These are phyloP conservation scores for Artibeus jamaicensis DNA, from an alignment of 2,797 vertebrate species.

Conservation along the genomic window DNA sequence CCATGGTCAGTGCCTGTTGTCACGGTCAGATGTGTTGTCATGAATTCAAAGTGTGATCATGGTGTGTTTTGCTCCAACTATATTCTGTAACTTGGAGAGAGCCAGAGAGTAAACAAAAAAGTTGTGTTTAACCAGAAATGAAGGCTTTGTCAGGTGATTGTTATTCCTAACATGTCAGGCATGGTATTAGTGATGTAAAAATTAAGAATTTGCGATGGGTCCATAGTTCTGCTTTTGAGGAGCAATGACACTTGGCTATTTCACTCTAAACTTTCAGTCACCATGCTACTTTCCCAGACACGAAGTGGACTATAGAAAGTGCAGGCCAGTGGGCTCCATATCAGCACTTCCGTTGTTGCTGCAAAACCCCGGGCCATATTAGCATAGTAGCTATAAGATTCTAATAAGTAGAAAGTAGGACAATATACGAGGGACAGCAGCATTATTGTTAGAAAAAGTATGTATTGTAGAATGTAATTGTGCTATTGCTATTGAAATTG, in stretches of 20 bases:
- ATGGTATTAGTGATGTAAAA: background rate
- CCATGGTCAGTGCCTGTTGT: background rate
- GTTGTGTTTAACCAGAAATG: background rate
- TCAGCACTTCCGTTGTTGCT: background rate
- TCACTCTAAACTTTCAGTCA: background rate
- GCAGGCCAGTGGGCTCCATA: background rate
- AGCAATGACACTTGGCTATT: background rate
- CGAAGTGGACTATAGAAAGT: background rate
- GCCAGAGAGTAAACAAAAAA: background rate
- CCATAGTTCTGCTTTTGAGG: background rate
- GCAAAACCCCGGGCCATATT: background rate
- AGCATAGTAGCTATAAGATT: too few species aligned
- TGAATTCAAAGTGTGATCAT: background rate
- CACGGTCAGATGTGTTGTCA: background rate
- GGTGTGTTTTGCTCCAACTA: background rate
- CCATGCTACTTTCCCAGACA: background rate
- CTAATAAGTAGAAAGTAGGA: background rate
- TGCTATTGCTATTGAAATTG: background rate
- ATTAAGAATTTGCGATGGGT: background rate
- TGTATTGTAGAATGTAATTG: fast-evolving
- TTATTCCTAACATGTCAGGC: background rate
- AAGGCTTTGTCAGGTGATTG: background rate
- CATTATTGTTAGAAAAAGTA: background rate
- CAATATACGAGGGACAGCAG: background rate
- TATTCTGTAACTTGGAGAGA: background rate